Base-by-base conservation (phyloP, 2,888 invertebrate species). In the Cheilosia variabilis region DNA sequence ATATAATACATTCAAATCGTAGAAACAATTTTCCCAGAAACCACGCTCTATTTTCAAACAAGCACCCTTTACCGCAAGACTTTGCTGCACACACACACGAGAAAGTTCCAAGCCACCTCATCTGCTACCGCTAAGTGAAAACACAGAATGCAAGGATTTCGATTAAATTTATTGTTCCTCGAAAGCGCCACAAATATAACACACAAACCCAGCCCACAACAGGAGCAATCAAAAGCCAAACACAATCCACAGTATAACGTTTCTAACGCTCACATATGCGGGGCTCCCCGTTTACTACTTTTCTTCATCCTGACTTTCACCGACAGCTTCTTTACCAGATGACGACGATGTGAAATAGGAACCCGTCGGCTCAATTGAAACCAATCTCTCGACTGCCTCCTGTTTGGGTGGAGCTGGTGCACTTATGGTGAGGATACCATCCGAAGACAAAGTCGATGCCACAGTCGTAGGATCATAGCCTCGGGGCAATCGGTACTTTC, bases 401-500 rank as follows among this genome's bases (percentile, higher is more conserved):
- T 90, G 87, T 50, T 89, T 88, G 41, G 91, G 90, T 66, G 91
- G 91, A 78, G 91, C 90, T 82, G 91, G 90, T 86, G 91, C 91
- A 87, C 88, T 89, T 17, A 91, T 89, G 82, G 90, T 89, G n/a
- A 91, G 88, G 81, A 91, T 90, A 66, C 91, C 91, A 72, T 91
- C 91, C 17, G 90, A 90, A 45, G 91, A 91, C 62, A 91, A 88
- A 3, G 90, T 90, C 34, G 91, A 90, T 69, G 88, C 88, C 13
- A 91, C 91, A 83, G 87, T 88, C 10, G 91, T 90, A 55, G 91
- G 90, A 87, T 91, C 91, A 31, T 91, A 91, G 83, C 90, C 90
- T 5, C 91, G 88, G 0, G 91, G 91, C 87, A 91, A 88, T 88
- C 90, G 90, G 77, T 91, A 91, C 88, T 90, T 89, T 5, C 91